Conservation (phyloP, 2,797 vertebrate species). For the Austrolebias charrua region DNA sequence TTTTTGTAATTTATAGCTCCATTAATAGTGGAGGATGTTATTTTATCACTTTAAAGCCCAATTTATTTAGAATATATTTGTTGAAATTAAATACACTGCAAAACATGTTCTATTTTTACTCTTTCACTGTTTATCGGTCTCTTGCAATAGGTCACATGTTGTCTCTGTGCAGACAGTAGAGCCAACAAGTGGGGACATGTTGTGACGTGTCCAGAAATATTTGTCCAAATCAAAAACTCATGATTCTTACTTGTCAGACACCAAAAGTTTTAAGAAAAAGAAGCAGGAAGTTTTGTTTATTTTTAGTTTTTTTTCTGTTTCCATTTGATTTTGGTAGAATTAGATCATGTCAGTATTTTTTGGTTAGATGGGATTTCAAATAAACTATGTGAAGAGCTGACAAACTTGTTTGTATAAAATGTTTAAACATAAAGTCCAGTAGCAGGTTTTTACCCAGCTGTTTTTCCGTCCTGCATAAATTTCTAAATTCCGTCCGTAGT, state of each 20-base stretch:
- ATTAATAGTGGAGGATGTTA: not conserved
- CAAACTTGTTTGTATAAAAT: too few relatives aligned
- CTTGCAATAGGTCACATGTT: not conserved
- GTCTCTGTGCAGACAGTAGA: not conserved
- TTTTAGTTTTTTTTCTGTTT: not conserved
- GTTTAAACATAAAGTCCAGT: too few relatives aligned
- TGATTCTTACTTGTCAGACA: conserved; percentile 13
- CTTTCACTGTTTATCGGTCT: not conserved
- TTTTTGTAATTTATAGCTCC: too few relatives aligned
- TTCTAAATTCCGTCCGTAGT: conserved; percentile 93
- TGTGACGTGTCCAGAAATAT: not conserved
- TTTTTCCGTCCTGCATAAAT: conserved; percentile 95
- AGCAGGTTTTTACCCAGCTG: conserved; percentile 87
- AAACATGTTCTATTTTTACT: not conserved
- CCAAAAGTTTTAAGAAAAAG: not conserved
- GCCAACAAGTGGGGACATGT: not conserved
- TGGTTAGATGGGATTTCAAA: not conserved
- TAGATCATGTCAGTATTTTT: not conserved
- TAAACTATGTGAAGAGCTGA: too few relatives aligned
- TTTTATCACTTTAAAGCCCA: not conserved
- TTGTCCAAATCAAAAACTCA: conserved; percentile 2
- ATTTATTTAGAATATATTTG: not conserved
- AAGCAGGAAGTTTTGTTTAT: conserved; percentile 17
- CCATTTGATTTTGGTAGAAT: not conserved
- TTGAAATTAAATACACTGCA: not conserved